A percentile compares a stretch with the other conserved stretches of the same genome.
Evolutionary conservation across 2,797 vertebrate genomes (phyloP).

Genomic region (Argentina silus): DNA sequence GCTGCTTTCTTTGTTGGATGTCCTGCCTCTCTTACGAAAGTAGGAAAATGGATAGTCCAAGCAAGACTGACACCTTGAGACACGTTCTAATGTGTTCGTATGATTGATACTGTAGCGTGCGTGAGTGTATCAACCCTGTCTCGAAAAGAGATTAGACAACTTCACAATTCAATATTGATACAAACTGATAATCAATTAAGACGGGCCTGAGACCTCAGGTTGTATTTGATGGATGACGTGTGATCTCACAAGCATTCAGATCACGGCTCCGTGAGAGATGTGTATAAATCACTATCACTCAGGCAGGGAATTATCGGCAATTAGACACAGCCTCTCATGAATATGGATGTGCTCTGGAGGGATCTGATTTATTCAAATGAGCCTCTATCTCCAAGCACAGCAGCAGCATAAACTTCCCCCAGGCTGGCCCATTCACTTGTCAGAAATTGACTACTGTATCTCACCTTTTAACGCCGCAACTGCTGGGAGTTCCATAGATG

Average conservation of each 20-base stretch:
- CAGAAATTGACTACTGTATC: conserved; percentile 57
- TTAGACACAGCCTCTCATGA: conserved; percentile 62
- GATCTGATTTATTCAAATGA: conserved; percentile 66
- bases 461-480: conserved; percentile 54
- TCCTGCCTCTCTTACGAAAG: too few relatives aligned
- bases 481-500: conserved; percentile 40
- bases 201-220: conserved; percentile 1
- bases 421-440: conserved; percentile 54
- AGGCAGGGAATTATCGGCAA: conserved; percentile 59
- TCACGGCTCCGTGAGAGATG: conserved; percentile 36
- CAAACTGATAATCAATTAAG: conserved; percentile 15
- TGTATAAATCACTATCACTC: conserved; percentile 59
- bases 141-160: background rate
- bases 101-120: conserved; percentile 5
- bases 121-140: background rate
- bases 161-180: conserved; percentile 23
- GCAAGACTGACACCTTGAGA: too few relatives aligned
- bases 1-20: too few relatives aligned
- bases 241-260: conserved; percentile 30
- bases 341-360: conserved; percentile 61
- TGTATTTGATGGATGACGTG: too few relatives aligned
- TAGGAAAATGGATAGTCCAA: too few relatives aligned
- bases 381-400: conserved; percentile 60
- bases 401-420: conserved; percentile 52
- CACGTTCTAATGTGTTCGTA: conserved; percentile 1